Evolutionary conservation across 1,140 invertebrate species (phyloP).

Genomic region (Eufriesea mexicana): DNA sequence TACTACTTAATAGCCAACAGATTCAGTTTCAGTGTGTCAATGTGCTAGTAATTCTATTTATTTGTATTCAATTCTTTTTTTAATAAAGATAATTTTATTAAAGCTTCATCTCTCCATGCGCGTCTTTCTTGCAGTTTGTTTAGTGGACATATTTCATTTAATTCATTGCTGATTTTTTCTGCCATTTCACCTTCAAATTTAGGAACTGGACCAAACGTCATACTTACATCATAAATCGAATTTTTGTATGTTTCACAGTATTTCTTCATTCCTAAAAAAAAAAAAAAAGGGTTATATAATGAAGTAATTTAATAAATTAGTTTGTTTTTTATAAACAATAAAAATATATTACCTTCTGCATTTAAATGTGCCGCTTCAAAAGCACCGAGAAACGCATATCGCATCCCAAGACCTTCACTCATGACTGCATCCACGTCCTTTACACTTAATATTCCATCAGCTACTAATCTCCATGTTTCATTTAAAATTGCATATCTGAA

Average conservation of each 20-base stretch:
- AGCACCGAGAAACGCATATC: constrained; percentile 97
- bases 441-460: constrained; percentile 91
- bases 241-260: constrained; percentile 90
- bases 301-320: not conserved
- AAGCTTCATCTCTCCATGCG: constrained; percentile 91
- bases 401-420: constrained; percentile 95
- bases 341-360: constrained; percentile 89
- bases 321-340: not conserved
- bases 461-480: constrained; percentile 94
- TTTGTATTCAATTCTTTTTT: constrained; percentile 86
- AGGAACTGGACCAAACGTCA: constrained; percentile 89
- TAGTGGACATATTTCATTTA: constrained; percentile 89
- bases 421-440: constrained; percentile 96
- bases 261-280: constrained; percentile 85
- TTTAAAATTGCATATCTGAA: constrained; percentile 94
- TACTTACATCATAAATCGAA: constrained; percentile 89
- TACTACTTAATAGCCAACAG: not conserved
- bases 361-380: constrained; percentile 97
- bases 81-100: constrained; percentile 91
- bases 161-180: constrained; percentile 85
- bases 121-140: constrained; percentile 89
- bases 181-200: constrained; percentile 87
- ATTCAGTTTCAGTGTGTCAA: not conserved
- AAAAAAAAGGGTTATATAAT: too few relatives aligned
- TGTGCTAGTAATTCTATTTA: constrained; percentile 21